Evolutionary conservation across 2,888 invertebrate genomes (phyloP).

Genomic region (Dryococelus australis): DNA sequence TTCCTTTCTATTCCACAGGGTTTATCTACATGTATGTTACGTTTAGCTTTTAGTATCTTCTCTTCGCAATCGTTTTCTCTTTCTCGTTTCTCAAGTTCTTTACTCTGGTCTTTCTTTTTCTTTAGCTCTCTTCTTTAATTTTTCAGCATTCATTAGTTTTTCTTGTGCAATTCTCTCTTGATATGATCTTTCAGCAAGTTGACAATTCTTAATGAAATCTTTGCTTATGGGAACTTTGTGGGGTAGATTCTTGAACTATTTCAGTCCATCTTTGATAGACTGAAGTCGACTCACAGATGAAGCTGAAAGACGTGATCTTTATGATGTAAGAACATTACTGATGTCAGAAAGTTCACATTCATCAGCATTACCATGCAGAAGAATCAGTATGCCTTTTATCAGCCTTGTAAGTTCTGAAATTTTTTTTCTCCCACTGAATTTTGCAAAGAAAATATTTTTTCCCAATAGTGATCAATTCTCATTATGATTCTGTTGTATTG

Average conservation of each 20-base stretch:
- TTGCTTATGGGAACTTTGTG: background rate
- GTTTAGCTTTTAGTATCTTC: too few relatives aligned
- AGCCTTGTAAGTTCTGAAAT: background rate
- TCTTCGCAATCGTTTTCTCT: too few relatives aligned
- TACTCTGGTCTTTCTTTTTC: too few relatives aligned
- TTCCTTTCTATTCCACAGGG: too few relatives aligned
- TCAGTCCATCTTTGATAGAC: background rate
- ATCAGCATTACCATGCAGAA: background rate
- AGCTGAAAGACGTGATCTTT: background rate
- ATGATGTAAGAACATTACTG: background rate
- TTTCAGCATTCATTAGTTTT: too few relatives aligned
- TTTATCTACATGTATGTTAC: too few relatives aligned
- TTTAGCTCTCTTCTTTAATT: too few relatives aligned
- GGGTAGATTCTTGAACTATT: background rate
- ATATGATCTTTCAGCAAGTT: background rate
- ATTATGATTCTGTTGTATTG: background rate
- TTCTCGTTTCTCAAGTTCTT: too few relatives aligned
- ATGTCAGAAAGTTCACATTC: background rate
- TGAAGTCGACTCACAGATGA: background rate
- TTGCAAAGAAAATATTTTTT: background rate
- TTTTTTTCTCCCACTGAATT: background rate
- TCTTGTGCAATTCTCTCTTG: too few relatives aligned
- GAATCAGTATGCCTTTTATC: background rate
- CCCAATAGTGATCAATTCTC: background rate
- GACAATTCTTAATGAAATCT: background rate